These are phyloP conservation scores for Drosophila trapezifrons DNA, from an alignment of 1,140 invertebrate genomes.

Conservation along the genomic window DNA sequence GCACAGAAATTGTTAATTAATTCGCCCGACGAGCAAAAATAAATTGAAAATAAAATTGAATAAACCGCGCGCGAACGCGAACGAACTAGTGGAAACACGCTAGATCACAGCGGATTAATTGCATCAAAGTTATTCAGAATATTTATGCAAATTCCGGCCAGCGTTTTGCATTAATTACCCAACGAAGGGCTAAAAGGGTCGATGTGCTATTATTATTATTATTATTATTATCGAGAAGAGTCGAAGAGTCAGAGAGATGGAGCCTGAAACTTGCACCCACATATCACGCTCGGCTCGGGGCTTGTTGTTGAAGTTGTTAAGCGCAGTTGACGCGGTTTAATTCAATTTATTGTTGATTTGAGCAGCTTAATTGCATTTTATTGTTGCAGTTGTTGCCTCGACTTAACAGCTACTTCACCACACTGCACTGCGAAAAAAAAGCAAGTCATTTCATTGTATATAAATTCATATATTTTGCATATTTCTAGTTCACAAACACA, in stretches of 20 bases:
- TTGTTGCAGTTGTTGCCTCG: constrained; percentile 44
- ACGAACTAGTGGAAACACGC: constrained; percentile 25
- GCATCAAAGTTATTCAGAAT: constrained; percentile 45
- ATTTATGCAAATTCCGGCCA: constrained; percentile 56
- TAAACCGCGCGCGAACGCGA: constrained; percentile 23
- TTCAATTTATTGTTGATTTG: constrained; percentile 76
- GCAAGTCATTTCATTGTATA: neutral
- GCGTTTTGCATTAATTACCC: constrained; percentile 42
- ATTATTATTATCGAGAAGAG: neutral
- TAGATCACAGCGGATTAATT: constrained; percentile 51
- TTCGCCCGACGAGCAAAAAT: constrained; percentile 20
- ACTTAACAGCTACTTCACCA: constrained; percentile 35
- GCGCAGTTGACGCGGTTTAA: constrained; percentile 67
- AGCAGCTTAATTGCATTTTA: constrained; percentile 74
- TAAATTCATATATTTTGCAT: no score
- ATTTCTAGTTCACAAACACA: neutral
- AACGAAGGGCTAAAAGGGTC: neutral
- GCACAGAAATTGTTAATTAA: constrained; percentile 42
- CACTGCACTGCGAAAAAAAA: constrained; percentile 12
- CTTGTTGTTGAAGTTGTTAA: constrained; percentile 23
- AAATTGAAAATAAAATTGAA: constrained; percentile 52
- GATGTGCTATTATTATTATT: constrained; percentile 1
- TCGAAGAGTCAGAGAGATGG: neutral
- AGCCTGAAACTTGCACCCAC: constrained; percentile 26
- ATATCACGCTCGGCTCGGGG: constrained; percentile 19